phyloP scores from a whole-genome alignment of 2,113 vertebrate species.

The Dasyurus viverrinus region DNA sequence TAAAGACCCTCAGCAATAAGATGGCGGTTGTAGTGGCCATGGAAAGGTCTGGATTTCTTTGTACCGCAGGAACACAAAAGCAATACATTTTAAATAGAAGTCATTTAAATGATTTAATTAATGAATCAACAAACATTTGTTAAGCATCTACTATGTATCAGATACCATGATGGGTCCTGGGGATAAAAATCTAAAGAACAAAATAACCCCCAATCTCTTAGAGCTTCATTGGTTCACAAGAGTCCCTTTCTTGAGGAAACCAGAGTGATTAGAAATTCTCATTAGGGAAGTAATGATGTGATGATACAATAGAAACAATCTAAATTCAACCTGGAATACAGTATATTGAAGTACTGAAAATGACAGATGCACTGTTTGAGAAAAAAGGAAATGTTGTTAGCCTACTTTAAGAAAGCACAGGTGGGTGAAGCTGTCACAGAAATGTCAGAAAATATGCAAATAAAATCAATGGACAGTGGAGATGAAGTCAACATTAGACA shows the following conservation, averaged over 20 bases:
- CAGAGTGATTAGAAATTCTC: not conserved
- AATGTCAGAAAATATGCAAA: not conserved
- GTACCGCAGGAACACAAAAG: not conserved
- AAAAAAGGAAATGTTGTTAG: not conserved
- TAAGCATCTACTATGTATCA: not conserved
- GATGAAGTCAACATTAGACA: not conserved
- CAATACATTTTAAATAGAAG: not conserved
- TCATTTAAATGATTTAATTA: conserved; percentile 12
- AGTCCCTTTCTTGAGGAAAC: not conserved
- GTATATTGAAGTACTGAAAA: conserved; percentile 9
- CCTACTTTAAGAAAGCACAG: not conserved
- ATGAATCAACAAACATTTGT: not conserved
- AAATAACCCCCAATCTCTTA: not conserved
- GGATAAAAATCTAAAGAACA: not conserved
- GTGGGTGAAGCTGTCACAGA: not conserved
- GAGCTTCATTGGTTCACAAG: not conserved
- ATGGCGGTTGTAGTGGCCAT: not conserved
- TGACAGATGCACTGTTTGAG: not conserved
- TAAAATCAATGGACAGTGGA: not conserved
- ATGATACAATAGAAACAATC: conserved; percentile 26
- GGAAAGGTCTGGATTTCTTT: not conserved
- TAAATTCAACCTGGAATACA: conserved; percentile 2
- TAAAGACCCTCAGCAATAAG: not conserved
- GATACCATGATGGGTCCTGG: not conserved
- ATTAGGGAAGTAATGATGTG: not conserved